Conservation (phyloP, 2,888 invertebrate species). For the Cephus nigrinus region DNA sequence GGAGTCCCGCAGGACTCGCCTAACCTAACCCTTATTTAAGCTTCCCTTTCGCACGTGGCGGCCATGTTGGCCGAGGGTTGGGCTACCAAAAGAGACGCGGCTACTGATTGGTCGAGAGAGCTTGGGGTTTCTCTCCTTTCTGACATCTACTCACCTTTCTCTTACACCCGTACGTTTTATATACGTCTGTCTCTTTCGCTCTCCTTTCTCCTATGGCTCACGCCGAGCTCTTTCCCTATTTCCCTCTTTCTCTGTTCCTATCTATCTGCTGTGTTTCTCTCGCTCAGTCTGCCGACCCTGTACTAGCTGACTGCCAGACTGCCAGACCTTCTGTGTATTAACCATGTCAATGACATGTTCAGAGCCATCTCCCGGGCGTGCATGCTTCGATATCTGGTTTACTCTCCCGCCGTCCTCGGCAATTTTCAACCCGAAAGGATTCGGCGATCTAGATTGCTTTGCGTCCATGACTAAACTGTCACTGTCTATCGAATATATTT, state of each 20-base stretch:
- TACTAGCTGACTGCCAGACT: background rate
- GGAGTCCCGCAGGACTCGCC: conserved; percentile 49
- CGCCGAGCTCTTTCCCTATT: conserved; percentile 5
- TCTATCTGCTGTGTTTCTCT: conserved; percentile 37
- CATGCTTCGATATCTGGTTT: conserved; percentile 27
- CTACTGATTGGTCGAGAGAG: conserved; percentile 57
- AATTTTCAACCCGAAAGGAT: conserved; percentile 22
- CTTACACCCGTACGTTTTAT: background rate
- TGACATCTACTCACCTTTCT: conserved; percentile 8
- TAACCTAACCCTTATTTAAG: conserved; percentile 49
- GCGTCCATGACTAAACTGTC: conserved; percentile 9
- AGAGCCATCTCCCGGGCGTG: conserved; percentile 28
- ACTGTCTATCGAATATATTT: background rate
- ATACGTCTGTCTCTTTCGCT: conserved; percentile 24
- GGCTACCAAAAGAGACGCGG: conserved; percentile 59
- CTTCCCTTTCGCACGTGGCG: conserved; percentile 53
- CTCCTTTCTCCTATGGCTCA: conserved; percentile 20
- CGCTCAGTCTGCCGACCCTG: background rate
- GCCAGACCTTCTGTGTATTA: background rate
- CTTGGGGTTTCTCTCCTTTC: conserved; percentile 10
- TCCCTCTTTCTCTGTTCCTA: conserved; percentile 16
- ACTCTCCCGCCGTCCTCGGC: conserved; percentile 26
- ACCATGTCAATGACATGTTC: conserved; percentile 48
- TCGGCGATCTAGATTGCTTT: conserved; percentile 24
- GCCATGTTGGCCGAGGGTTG: conserved; percentile 65